Percentiles rank a stretch among this genome's conserved stretches.
These are phyloP conservation scores for Coreoperca whiteheadi DNA, from an alignment of 2,113 vertebrate genomes.

Conservation along the genomic window DNA sequence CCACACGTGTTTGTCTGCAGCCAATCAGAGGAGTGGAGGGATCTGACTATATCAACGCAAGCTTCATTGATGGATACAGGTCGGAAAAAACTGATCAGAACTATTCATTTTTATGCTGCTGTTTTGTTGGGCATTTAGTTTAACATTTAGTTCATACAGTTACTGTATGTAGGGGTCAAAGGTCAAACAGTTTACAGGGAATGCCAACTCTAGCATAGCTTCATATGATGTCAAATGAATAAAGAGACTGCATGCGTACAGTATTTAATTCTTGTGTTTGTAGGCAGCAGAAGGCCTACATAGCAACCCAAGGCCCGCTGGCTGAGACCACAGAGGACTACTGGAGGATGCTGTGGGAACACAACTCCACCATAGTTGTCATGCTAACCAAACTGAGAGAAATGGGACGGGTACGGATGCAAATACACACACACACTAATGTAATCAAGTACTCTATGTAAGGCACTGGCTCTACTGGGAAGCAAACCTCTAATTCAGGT, in stretches of 20 bases:
- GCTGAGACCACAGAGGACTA: conserved; percentile 99
- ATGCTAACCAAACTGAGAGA: conserved; percentile 99
- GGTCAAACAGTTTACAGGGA: not conserved
- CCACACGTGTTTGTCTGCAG: conserved; percentile 96
- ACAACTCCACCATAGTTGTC: conserved; percentile 99
- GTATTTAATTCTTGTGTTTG: conserved; percentile 39
- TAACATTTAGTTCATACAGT: not conserved
- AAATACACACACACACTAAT: conserved; percentile 2
- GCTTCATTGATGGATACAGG: conserved; percentile 99
- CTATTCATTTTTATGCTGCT: too few species aligned
- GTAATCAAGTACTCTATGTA: not conserved
- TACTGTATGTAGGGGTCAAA: not conserved
- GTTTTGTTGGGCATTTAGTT: not conserved
- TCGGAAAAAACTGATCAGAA: conserved; percentile 62
- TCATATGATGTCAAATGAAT: not conserved
- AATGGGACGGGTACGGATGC: conserved; percentile 93
- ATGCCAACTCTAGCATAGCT: not conserved
- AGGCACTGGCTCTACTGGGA: not conserved
- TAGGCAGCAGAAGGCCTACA: conserved; percentile 98
- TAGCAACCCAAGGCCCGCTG: conserved; percentile 96
- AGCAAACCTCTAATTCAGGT: conserved; percentile 6
- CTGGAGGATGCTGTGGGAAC: conserved; percentile 99
- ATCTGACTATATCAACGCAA: conserved; percentile 98
- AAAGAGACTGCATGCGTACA: not conserved
- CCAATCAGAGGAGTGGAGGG: conserved; percentile 98